Conservation (phyloP, 2,113 vertebrate genomes). For the Nyctereutes procyonoides region DNA sequence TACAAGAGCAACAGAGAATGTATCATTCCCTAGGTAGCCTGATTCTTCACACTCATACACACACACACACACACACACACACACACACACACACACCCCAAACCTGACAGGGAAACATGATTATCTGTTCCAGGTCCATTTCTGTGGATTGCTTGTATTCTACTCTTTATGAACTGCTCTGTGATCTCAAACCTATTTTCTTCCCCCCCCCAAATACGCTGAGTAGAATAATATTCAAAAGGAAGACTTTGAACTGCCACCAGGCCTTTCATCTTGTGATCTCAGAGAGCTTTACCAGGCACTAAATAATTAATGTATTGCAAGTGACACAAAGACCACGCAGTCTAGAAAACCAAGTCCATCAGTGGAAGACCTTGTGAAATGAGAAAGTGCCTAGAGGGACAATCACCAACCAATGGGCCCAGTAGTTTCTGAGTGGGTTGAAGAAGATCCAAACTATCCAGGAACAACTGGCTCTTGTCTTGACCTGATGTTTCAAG, state of each 20-base stretch:
- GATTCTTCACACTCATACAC: neutral
- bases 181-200: constrained; percentile 72
- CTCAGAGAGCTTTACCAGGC: constrained; percentile 64
- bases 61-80: neutral
- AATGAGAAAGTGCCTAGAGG: neutral
- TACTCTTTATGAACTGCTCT: constrained; percentile 53
- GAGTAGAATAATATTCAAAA: constrained; percentile 79
- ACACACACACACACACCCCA: neutral
- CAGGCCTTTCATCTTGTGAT: constrained; percentile 78
- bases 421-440: neutral
- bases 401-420: neutral
- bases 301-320: constrained; percentile 75
- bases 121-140: neutral
- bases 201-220: constrained; percentile 42
- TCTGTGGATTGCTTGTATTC: constrained; percentile 13
- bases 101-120: neutral
- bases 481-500: constrained; percentile 45
- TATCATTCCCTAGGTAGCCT: neutral
- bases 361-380: constrained; percentile 14
- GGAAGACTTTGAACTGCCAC: constrained; percentile 76
- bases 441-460: neutral
- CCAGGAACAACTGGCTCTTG: constrained; percentile 20
- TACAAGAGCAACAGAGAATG: neutral
- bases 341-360: constrained; percentile 13
- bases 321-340: constrained; percentile 61